Conservation (phyloP, 2,888 invertebrate genomes). For the Apotomis turbidana region DNA sequence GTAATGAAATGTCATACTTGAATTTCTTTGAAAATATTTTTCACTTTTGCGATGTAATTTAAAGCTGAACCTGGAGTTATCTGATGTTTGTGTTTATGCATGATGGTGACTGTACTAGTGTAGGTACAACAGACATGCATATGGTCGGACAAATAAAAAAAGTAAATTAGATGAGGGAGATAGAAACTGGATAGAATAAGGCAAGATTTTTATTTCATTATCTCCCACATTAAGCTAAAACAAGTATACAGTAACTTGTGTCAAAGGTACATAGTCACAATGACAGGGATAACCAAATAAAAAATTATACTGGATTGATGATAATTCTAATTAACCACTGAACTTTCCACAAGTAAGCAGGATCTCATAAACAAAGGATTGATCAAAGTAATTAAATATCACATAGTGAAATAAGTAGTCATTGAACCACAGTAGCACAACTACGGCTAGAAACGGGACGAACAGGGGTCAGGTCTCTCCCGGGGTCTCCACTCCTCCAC, state of each 20-base stretch:
- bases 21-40: too few relatives aligned
- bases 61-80: neutral
- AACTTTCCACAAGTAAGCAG: constrained; percentile 80
- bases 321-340: constrained; percentile 82
- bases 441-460: constrained; percentile 60
- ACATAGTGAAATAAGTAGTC: constrained; percentile 53
- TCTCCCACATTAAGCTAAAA: constrained; percentile 78
- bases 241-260: constrained; percentile 72
- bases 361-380: constrained; percentile 83
- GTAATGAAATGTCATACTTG: too few relatives aligned
- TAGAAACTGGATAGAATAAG: constrained; percentile 77
- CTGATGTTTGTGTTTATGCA: neutral
- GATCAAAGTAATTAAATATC: constrained; percentile 69
- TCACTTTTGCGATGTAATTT: neutral
- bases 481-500: constrained; percentile 67
- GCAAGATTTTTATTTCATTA: constrained; percentile 75
- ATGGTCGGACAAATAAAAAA: constrained; percentile 10
- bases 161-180: constrained; percentile 50
- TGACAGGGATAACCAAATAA: constrained; percentile 82
- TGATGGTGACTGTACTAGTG: neutral
- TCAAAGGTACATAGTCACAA: constrained; percentile 71
- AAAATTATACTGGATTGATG: constrained; percentile 79
- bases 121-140: neutral
- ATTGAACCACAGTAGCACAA: constrained; percentile 59
- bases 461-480: constrained; percentile 73